Conservation (phyloP, 2,888 invertebrate species). For the Adelphocoris suturalis region DNA sequence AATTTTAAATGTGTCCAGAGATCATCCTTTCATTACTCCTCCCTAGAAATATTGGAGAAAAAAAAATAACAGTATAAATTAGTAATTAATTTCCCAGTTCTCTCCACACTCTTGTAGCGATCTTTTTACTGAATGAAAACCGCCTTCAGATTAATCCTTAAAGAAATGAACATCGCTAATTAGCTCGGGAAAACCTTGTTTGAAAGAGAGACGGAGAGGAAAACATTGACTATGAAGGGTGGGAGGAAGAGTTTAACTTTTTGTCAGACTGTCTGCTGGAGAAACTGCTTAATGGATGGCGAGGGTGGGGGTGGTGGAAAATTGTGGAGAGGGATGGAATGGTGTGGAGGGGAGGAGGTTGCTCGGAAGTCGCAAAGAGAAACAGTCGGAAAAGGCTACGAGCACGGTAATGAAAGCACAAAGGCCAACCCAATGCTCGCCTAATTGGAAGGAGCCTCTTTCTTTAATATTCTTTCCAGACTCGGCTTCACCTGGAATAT, state of each 20-base stretch:
- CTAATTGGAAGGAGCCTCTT: conserved; percentile 50
- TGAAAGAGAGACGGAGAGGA: neutral
- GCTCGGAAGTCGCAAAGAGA: conserved; percentile 34
- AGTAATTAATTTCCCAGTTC: no score
- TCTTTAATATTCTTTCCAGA: conserved; percentile 59
- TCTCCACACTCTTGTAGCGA: neutral
- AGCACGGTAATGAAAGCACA: conserved; percentile 58
- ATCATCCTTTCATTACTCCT: no score
- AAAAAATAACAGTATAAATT: no score
- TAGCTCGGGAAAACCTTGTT: conserved; percentile 34
- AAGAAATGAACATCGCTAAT: conserved; percentile 52
- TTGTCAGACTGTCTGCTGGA: neutral
- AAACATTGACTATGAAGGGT: neutral
- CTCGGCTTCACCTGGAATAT: conserved; percentile 31
- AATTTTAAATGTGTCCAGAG: no score
- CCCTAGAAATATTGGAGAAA: no score
- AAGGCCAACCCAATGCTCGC: conserved; percentile 56
- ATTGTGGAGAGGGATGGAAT: no score
- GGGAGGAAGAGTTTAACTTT: conserved; percentile 21
- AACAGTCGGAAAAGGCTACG: neutral
- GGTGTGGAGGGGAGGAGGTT: neutral
- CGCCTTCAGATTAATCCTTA: conserved; percentile 14
- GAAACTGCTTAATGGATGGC: conserved; percentile 37
- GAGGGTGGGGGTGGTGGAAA: neutral
- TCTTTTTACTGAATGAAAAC: neutral